A percentile compares a stretch with the other conserved stretches of the same genome.
phyloP scores from a whole-genome alignment of 2,113 vertebrate species.

The Tragelaphus scriptus region DNA sequence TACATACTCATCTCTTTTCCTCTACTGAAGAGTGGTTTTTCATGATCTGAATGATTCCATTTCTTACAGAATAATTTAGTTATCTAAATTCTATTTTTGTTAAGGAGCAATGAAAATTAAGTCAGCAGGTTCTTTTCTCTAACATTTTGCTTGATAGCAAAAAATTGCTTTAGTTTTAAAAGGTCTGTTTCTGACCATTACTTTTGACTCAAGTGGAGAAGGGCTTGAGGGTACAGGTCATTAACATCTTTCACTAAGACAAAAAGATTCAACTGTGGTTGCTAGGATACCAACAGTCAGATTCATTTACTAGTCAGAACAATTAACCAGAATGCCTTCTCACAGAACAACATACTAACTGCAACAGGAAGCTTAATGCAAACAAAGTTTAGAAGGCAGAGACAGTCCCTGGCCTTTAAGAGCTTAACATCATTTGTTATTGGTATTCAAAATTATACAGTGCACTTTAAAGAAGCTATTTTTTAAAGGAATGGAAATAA shows the following conservation, averaged over 20 bases:
- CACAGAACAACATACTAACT: slow-evolving; percentile 12
- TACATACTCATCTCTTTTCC: not conserved
- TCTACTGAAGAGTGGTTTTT: slow-evolving; percentile 7
- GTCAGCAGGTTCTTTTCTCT: not conserved
- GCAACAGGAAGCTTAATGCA: not conserved
- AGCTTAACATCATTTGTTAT: not conserved
- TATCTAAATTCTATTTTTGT: slow-evolving; percentile 37
- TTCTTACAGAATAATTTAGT: slow-evolving; percentile 42
- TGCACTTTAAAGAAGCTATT: not conserved
- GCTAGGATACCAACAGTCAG: slow-evolving; percentile 31
- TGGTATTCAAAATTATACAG: not conserved
- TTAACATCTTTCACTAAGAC: slow-evolving; percentile 58
- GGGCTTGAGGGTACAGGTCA: slow-evolving; percentile 37
- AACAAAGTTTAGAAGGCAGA: slow-evolving; percentile 4
- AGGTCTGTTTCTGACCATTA: slow-evolving; percentile 47
- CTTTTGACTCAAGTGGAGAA: slow-evolving; percentile 47
- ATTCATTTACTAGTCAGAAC: slow-evolving; percentile 28
- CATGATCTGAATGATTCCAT: not conserved
- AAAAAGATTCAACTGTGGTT: slow-evolving; percentile 52
- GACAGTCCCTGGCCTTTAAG: not conserved
- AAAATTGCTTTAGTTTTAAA: slow-evolving; percentile 36
- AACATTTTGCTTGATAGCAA: slow-evolving; percentile 31
- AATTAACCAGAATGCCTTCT: slow-evolving; percentile 10
- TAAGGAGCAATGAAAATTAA: slow-evolving; percentile 28
- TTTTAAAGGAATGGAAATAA: not conserved